Evolutionary conservation across 2,797 vertebrate species (phyloP).

Genomic region (Phrynocephalus guinanensis): DNA sequence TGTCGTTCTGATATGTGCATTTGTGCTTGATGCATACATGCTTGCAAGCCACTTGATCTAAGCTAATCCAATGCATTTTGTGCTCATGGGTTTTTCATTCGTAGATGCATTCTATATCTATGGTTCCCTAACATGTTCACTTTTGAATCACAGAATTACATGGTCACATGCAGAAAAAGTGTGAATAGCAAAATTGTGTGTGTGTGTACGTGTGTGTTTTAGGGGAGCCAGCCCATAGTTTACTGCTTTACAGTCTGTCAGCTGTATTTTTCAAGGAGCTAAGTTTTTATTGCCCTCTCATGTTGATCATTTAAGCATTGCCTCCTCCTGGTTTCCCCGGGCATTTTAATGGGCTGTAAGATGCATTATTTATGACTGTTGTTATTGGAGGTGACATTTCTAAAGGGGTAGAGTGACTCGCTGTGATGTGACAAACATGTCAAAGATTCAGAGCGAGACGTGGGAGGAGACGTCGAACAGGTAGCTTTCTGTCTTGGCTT

Average conservation of each 20-base stretch:
- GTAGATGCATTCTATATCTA: not conserved
- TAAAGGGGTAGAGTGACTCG: not conserved
- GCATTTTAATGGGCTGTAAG: constrained; percentile 33
- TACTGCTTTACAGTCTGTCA: not conserved
- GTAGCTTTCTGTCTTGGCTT: not conserved
- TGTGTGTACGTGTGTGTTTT: not conserved
- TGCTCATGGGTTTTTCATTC: not conserved
- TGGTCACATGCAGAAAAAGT: not conserved
- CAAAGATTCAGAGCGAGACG: not conserved
- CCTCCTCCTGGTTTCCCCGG: not conserved
- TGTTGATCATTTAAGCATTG: not conserved
- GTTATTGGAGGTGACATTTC: constrained; percentile 28
- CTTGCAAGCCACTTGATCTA: not conserved
- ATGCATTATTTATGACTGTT: constrained; percentile 36
- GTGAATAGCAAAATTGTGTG: not conserved
- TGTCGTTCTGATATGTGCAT: not conserved
- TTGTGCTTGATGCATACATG: no score
- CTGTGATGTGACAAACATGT: not conserved
- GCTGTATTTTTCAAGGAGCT: not conserved
- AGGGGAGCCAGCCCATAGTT: not conserved
- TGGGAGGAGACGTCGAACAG: not conserved
- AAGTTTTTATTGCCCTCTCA: not conserved
- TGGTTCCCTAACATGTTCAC: not conserved
- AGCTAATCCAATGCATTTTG: not conserved
- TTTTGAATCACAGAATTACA: not conserved